Percentiles rank a stretch among this genome's conserved stretches.
Evolutionary conservation across 1,140 invertebrate genomes (phyloP).

Genomic region (Leguminivora glycinivorella): DNA sequence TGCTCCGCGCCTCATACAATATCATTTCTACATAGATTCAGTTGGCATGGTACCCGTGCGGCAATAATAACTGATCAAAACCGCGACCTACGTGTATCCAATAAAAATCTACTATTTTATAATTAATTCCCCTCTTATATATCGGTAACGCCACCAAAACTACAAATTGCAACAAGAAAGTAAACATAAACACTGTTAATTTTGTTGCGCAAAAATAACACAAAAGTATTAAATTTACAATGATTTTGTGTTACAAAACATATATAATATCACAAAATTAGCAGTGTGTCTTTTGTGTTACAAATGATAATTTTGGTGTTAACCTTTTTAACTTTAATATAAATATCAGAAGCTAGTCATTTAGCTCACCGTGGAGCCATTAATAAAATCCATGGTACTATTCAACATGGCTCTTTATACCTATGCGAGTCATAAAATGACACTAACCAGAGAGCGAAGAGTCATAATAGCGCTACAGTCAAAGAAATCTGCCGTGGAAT

Average conservation of each 20-base stretch:
- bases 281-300: constrained; percentile 45
- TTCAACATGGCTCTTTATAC: constrained; percentile 73
- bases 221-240: not conserved
- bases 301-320: constrained; percentile 47
- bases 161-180: not conserved
- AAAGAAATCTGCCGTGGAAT: not conserved
- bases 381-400: constrained; percentile 56
- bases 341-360: constrained; percentile 55
- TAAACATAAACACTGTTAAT: not conserved
- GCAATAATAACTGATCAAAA: constrained; percentile 33
- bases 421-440: constrained; percentile 76
- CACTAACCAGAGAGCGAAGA: constrained; percentile 39
- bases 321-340: constrained; percentile 48
- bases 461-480: not conserved
- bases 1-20: constrained; percentile 35
- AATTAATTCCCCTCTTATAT: constrained; percentile 17
- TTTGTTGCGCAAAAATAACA: not conserved
- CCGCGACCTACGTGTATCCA: constrained; percentile 36
- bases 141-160: not conserved
- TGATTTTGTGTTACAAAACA: not conserved
- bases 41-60: constrained; percentile 56
- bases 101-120: constrained; percentile 61
- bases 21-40: constrained; percentile 50
- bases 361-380: constrained; percentile 32
- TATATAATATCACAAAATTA: not conserved